Conservation (phyloP, 2,888 invertebrate genomes). For the Cryptus armator region DNA sequence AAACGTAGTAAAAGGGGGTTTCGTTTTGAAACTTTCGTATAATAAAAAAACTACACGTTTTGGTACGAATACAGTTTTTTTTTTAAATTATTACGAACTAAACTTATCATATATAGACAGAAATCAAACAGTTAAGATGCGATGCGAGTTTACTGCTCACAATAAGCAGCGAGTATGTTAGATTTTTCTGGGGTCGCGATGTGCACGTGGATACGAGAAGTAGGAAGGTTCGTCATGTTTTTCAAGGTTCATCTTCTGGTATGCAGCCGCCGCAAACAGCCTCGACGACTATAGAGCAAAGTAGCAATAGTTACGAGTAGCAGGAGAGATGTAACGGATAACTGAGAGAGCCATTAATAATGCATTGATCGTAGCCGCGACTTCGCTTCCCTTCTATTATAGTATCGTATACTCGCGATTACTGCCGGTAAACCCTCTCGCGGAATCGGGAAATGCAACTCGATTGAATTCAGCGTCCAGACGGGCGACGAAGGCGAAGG, state of each 20-base stretch:
- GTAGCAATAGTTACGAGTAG: constrained; percentile 64
- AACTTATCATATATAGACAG: not conserved
- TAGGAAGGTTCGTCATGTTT: constrained; percentile 14
- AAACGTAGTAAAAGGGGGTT: too few relatives aligned
- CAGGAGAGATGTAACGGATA: constrained; percentile 71
- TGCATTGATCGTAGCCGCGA: constrained; percentile 78
- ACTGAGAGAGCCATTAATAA: constrained; percentile 78
- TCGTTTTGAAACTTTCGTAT: too few relatives aligned
- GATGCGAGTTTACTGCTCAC: not conserved
- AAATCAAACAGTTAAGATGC: not conserved
- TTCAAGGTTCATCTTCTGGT: constrained; percentile 5
- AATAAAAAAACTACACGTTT: too few relatives aligned
- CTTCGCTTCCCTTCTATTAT: constrained; percentile 68
- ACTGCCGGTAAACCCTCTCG: constrained; percentile 7
- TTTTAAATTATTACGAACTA: too few relatives aligned
- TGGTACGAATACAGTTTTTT: too few relatives aligned
- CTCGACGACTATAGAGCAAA: constrained; percentile 36
- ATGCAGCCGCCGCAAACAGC: not conserved
- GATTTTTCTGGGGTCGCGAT: not conserved
- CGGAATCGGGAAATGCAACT: constrained; percentile 37
- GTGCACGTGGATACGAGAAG: not conserved
- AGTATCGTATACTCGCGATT: constrained; percentile 2
- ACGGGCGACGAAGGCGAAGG: constrained; percentile 17
- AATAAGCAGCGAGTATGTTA: not conserved
- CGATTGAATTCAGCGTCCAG: constrained; percentile 40